phyloP scores from a whole-genome alignment of 1,140 invertebrate species.

The Drosophila bocki region DNA sequence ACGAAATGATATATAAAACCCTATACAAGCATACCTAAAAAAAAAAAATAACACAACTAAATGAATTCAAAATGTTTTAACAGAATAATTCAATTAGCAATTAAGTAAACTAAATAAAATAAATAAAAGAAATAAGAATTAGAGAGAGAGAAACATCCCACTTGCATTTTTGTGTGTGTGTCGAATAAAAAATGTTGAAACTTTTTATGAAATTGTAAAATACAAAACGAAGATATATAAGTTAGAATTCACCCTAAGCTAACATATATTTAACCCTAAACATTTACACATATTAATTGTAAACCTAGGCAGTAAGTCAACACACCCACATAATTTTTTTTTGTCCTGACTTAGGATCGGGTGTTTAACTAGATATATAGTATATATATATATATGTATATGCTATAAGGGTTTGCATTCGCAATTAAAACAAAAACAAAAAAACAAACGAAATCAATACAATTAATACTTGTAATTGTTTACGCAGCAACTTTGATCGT shows the following conservation, averaged over 20 bases:
- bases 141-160: constrained; percentile 39
- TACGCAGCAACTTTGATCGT: constrained; percentile 32
- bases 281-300: constrained; percentile 30
- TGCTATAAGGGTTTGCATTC: constrained; percentile 61
- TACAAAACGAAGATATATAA: constrained; percentile 20
- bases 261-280: constrained; percentile 6
- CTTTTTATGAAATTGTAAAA: constrained; percentile 53
- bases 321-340: constrained; percentile 20
- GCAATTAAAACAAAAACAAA: constrained; percentile 60
- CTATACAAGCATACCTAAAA: constrained; percentile 21
- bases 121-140: background rate
- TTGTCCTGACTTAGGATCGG: constrained; percentile 23
- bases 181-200: constrained; percentile 26
- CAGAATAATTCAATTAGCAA: background rate
- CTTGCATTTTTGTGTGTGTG: constrained; percentile 26
- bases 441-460: constrained; percentile 31
- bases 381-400: constrained; percentile 30
- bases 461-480: constrained; percentile 46
- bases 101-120: background rate
- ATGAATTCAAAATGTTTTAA: constrained; percentile 11
- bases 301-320: constrained; percentile 17
- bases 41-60: constrained; percentile 10
- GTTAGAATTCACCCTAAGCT: constrained; percentile 18
- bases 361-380: constrained; percentile 20
- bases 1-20: constrained; percentile 28